Base-by-base conservation (phyloP, 2,113 vertebrate species). In the Gila orcuttii region DNA sequence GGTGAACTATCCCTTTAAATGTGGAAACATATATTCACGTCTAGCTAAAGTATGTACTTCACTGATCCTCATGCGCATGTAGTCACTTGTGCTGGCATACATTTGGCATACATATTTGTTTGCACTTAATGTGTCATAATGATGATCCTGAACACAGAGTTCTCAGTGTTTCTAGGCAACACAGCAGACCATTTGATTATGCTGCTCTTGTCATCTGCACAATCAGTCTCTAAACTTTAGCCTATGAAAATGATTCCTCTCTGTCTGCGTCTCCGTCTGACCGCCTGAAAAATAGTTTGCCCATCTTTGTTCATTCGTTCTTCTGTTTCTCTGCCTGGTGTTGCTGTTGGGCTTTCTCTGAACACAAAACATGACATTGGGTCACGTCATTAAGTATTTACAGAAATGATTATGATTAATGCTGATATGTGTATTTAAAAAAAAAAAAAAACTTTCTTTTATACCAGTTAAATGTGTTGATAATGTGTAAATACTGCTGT, bases 121-220 rank as follows among this genome's bases (percentile, higher is more conserved):
- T 73, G 36, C 82, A 73, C 82, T 73, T 83, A 59, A 68, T 86
- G 52, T 85, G 59, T 57, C 68, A 85, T 71, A 80, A 76, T 75
- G 79, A 85, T 77, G 69, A 81, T 55, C 64, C 80, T 79, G 83
- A 85, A 85, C 57, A 50, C 73, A 76, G 55, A 87, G 62, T 77
- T 83, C 88, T 42, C 60, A 36, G 60, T 45, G 90, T 91, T 87
- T 86, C 90, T 85, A 86, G 79, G 90, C 89, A 91, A 91, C 90
- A 82, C 85, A 62, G 82, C 78, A 83, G 86, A 84, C 57, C 66
- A 79, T 88, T 86, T 89, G 89, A 86, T 90, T 89, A 87, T 59
- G 66, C 84, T 79, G 47, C 68, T 85, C 55, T 87, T 83, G 82
- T 57, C 68, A 83, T 83, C 47, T 19, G 66, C 50, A 28, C 81